Percentiles rank a stretch among this genome's conserved stretches.
phyloP scores from a whole-genome alignment of 30 jellyfish, hydroid and myxozoan genomes.

The Phacellophora camtschatica region DNA sequence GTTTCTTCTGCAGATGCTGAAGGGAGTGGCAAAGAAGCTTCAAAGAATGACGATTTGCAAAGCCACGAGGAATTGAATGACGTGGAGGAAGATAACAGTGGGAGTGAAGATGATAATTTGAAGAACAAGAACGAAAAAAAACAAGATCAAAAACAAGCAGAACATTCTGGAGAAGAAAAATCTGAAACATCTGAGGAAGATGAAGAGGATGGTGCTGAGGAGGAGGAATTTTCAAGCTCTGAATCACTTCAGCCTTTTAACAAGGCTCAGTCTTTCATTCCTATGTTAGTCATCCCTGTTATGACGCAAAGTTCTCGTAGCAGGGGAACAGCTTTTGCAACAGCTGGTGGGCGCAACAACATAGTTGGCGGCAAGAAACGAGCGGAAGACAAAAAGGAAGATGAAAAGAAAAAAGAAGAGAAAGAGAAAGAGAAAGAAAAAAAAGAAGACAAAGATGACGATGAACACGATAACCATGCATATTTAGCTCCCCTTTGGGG shows the following conservation, averaged over 20 bases:
- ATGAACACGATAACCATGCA: slow-evolving; percentile 42
- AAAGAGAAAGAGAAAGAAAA: neutral
- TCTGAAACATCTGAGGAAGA: slow-evolving; percentile 13
- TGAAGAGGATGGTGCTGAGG: neutral
- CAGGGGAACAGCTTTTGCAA: neutral
- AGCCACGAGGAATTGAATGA: neutral
- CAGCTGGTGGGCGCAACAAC: slow-evolving; percentile 38
- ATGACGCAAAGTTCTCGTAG: neutral
- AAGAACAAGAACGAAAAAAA: neutral
- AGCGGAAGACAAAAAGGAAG: slow-evolving; percentile 1
- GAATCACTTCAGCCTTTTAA: too few relatives aligned
- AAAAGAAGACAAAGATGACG: slow-evolving; percentile 34
- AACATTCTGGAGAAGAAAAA: neutral
- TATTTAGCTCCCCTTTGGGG: slow-evolving; percentile 57
- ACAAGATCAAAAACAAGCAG: neutral
- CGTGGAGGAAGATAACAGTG: neutral
- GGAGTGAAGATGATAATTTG: neutral
- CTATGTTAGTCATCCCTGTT: slow-evolving; percentile 44
- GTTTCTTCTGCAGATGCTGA: neutral
- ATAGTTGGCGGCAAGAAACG: slow-evolving; percentile 36
- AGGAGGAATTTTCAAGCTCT: neutral
- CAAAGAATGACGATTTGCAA: neutral
- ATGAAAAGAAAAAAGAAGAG: slow-evolving; percentile 20
- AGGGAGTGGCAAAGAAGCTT: neutral
- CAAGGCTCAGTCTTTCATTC: slow-evolving; percentile 39